Conservation (phyloP, 2,888 invertebrate species). For the Dolomedes plantarius region DNA sequence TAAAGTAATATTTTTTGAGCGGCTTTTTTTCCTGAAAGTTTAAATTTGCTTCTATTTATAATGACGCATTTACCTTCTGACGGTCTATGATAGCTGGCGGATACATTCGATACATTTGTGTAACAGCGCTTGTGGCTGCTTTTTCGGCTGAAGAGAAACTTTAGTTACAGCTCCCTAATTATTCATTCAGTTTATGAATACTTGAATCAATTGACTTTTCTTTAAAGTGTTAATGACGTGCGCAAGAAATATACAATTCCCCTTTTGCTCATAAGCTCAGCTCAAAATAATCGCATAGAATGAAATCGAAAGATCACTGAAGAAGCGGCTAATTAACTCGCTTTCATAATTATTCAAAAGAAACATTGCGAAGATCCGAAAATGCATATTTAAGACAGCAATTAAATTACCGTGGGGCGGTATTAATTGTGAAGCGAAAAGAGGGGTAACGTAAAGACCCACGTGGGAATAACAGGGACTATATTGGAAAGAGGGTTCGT, state of each 20-base stretch:
- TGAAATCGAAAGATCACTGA: conserved; percentile 30
- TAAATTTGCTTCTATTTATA: too few relatives aligned
- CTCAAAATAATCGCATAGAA: conserved; percentile 11
- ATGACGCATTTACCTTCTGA: not conserved
- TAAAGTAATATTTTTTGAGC: too few relatives aligned
- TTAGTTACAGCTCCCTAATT: not conserved
- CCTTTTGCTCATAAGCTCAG: conserved; percentile 4
- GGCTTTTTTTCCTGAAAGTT: too few relatives aligned
- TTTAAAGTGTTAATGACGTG: conserved; percentile 18
- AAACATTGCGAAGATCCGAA: conserved; percentile 15
- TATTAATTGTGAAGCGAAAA: conserved; percentile 16
- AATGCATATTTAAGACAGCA: conserved; percentile 48
- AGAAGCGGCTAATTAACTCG: conserved; percentile 48
- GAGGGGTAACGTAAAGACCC: conserved; percentile 45
- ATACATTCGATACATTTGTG: not conserved
- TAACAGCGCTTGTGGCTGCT: not conserved
- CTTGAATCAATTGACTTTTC: conserved; percentile 7
- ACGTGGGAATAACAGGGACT: conserved; percentile 32
- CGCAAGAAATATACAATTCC: conserved; percentile 9
- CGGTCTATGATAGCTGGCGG: not conserved
- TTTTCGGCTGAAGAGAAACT: not conserved
- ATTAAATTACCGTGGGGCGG: conserved; percentile 47
- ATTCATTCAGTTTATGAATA: conserved; percentile 1
- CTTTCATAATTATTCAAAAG: conserved; percentile 31
- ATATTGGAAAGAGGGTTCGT: too few relatives aligned